phyloP scores from a whole-genome alignment of 2,888 invertebrate species.

The Invenusta paracnida region DNA sequence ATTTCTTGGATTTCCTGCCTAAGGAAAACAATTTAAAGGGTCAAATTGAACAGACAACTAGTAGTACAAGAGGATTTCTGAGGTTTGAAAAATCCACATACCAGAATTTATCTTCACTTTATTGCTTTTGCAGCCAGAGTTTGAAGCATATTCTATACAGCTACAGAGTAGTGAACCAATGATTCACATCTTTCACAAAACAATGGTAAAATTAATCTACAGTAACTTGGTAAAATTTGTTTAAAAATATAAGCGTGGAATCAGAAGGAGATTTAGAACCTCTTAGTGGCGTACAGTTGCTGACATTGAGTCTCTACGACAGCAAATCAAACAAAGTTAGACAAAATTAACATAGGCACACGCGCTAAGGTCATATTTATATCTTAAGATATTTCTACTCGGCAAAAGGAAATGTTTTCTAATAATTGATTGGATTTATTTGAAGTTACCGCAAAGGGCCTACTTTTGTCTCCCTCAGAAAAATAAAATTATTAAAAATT shows the following conservation, averaged over 20 bases:
- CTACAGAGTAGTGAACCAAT: conserved; percentile 17
- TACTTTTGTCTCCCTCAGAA: not conserved
- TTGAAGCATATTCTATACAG: conserved; percentile 9
- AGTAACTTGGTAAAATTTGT: not conserved
- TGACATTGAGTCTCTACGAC: conserved; percentile 1
- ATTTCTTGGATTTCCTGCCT: conserved; percentile 30
- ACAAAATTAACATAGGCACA: not conserved
- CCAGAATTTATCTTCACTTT: not conserved
- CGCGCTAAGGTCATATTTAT: conserved; percentile 3
- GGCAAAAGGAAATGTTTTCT: not conserved
- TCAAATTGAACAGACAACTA: not conserved
- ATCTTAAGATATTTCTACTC: conserved; percentile 16
- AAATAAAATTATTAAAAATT: not conserved
- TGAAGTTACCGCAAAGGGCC: not conserved
- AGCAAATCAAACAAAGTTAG: conserved; percentile 44
- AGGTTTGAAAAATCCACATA: conserved; percentile 21
- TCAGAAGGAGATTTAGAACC: conserved; percentile 3
- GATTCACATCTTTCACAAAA: conserved; percentile 10
- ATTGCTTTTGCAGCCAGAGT: conserved; percentile 23
- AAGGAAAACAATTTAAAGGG: not conserved
- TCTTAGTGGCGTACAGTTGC: not conserved
- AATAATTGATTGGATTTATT: conserved; percentile 3
- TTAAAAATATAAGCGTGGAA: not conserved
- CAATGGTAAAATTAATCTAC: not conserved
- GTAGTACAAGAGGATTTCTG: conserved; percentile 16